These are phyloP conservation scores for Yponomeuta plumbellus DNA, from an alignment of 2,888 invertebrate species.

Conservation along the genomic window DNA sequence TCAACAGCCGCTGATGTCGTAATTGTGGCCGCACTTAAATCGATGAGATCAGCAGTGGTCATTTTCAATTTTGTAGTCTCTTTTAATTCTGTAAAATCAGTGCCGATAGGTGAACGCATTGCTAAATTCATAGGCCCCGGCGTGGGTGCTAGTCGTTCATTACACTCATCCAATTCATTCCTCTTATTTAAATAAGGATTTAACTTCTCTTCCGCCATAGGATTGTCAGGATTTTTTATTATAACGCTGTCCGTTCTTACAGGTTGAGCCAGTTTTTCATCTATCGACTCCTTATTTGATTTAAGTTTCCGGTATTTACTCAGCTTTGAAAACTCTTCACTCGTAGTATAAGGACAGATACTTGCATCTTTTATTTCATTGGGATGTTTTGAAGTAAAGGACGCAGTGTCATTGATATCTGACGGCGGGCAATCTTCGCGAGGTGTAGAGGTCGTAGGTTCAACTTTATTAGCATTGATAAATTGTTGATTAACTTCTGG, in stretches of 20 bases:
- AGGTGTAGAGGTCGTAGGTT: conserved; percentile 20
- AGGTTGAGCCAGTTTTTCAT: conserved; percentile 31
- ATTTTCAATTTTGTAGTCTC: no score
- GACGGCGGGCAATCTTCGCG: conserved; percentile 28
- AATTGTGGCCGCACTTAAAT: no score
- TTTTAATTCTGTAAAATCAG: background rate
- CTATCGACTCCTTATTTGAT: conserved; percentile 29
- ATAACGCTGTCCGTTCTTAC: conserved; percentile 65
- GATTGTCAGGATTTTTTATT: conserved; percentile 67
- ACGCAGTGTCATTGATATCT: conserved; percentile 32
- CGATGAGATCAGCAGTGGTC: no score
- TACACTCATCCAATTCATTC: background rate
- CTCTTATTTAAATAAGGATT: background rate
- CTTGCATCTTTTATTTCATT: conserved; percentile 23
- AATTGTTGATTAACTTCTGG: conserved; percentile 72
- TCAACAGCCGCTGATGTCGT: background rate
- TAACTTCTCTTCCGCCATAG: conserved; percentile 7
- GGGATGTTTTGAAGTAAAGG: conserved; percentile 23
- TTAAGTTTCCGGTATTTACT: conserved; percentile 61
- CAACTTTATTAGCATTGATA: conserved; percentile 64
- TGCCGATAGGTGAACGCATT: background rate
- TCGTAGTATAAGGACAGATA: conserved; percentile 27
- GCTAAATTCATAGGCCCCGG: conserved; percentile 7
- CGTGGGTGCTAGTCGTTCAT: background rate
- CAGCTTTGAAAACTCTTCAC: conserved; percentile 50